Evolutionary conservation across 2,797 vertebrate species (phyloP).

Genomic region (Pempheris klunzingeri): DNA sequence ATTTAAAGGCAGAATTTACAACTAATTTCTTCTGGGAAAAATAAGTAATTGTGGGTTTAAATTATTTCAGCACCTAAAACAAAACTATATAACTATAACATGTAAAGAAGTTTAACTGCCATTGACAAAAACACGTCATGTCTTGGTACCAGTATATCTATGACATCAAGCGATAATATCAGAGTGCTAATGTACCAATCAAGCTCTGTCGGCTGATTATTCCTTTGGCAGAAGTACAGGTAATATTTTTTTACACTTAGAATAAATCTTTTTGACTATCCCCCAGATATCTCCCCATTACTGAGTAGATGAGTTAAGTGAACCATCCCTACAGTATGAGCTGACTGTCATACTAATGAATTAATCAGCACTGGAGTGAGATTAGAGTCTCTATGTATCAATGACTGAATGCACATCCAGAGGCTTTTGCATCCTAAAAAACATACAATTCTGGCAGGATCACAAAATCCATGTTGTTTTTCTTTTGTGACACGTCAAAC

Average conservation of each 20-base stretch:
- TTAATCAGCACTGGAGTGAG: constrained; percentile 5
- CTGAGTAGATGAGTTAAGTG: not conserved
- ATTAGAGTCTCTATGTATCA: not conserved
- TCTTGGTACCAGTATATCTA: not conserved
- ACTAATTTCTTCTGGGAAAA: not conserved
- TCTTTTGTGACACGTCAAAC: not conserved
- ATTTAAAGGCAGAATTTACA: not conserved
- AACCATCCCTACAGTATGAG: not conserved
- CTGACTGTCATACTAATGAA: constrained; percentile 2
- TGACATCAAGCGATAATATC: not conserved
- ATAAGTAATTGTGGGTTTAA: not conserved
- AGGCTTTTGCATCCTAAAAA: not conserved
- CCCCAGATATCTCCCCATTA: not conserved
- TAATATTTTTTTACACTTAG: not conserved
- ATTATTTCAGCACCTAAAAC: not conserved
- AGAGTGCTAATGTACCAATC: not conserved
- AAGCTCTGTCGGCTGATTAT: not conserved
- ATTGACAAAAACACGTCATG: not conserved
- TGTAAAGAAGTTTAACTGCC: too few species aligned
- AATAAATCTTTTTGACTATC: not conserved
- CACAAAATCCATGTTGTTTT: not conserved
- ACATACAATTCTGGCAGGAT: not conserved
- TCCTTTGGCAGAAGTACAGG: not conserved
- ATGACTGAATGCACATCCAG: not conserved
- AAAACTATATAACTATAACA: too few species aligned